These are phyloP conservation scores for Gorsachius goisagi DNA, from an alignment of 2,113 vertebrate species.

Conservation along the genomic window DNA sequence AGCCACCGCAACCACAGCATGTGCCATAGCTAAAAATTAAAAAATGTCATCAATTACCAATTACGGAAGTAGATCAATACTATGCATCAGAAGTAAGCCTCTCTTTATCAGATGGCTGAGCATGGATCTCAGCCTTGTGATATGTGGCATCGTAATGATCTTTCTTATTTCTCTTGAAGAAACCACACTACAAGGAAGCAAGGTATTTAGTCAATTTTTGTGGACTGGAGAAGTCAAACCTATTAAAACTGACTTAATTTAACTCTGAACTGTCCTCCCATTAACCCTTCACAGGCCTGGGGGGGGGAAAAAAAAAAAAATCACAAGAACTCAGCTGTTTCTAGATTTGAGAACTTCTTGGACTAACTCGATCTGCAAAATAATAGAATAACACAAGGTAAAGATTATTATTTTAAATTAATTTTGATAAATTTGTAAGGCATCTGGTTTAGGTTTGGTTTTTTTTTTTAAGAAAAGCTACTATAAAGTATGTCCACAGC, in stretches of 20 bases:
- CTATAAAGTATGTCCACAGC: background rate
- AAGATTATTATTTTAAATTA: background rate
- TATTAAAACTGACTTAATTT: background rate
- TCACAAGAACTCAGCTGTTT: background rate
- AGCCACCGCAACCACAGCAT: conserved; percentile 83
- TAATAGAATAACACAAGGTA: background rate
- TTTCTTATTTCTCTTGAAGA: conserved; percentile 98
- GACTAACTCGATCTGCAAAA: background rate
- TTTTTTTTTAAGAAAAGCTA: background rate
- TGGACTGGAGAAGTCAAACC: conserved; percentile 17
- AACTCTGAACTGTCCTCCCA: background rate
- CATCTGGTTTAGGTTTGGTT: background rate
- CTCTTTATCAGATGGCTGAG: conserved; percentile 99
- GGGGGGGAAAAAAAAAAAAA: background rate
- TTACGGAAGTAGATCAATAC: conserved; percentile 84
- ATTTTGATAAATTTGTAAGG: background rate
- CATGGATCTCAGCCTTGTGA: conserved; percentile 99
- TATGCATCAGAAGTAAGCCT: conserved; percentile 97
- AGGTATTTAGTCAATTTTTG: conserved; percentile 80
- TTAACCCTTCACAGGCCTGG: background rate
- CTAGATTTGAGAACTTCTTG: background rate
- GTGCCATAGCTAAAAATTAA: conserved; percentile 75
- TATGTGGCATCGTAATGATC: conserved; percentile 93
- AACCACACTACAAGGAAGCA: conserved; percentile 97
- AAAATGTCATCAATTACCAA: conserved; percentile 86